Conservation (phyloP, 2,888 invertebrate genomes). For the Lingula anatina region DNA sequence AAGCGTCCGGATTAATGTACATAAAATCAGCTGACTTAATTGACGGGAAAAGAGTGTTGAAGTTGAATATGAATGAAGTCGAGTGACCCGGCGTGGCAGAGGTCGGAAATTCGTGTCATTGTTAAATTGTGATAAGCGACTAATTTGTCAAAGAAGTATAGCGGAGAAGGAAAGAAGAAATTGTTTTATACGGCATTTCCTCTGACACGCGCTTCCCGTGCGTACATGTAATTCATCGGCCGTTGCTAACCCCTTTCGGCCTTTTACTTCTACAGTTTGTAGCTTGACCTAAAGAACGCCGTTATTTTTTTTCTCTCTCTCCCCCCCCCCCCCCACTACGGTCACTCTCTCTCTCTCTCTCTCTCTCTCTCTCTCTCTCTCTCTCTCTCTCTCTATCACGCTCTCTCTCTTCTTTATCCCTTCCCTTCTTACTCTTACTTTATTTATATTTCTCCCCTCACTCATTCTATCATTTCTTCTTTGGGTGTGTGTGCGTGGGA, state of each 20-base stretch:
- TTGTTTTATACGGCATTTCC: too few species aligned
- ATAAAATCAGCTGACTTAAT: too few species aligned
- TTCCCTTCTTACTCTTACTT: background rate
- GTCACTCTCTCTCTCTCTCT: slow-evolving; percentile 1
- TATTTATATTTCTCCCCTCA: background rate
- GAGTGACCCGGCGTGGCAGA: too few species aligned
- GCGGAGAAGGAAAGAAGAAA: too few species aligned
- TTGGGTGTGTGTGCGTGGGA: too few species aligned
- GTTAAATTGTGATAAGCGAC: too few species aligned
- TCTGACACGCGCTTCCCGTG: slow-evolving; percentile 3
- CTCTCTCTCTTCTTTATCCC: background rate
- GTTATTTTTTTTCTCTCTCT: background rate
- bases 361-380: slow-evolving; percentile 4
- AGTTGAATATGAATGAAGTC: too few species aligned
- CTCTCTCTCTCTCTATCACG: slow-evolving; percentile 2
- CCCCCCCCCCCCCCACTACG: slow-evolving; percentile 1
- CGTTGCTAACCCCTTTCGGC: background rate
- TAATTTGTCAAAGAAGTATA: too few species aligned
- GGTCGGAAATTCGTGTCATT: too few species aligned
- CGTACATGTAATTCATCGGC: background rate
- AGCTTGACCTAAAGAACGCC: background rate
- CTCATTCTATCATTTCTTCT: too few species aligned
- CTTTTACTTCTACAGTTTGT: background rate
- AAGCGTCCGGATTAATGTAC: too few species aligned
- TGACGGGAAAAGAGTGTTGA: too few species aligned